phyloP scores from a whole-genome alignment of 2,888 invertebrate genomes.

The Volucella inflata region DNA sequence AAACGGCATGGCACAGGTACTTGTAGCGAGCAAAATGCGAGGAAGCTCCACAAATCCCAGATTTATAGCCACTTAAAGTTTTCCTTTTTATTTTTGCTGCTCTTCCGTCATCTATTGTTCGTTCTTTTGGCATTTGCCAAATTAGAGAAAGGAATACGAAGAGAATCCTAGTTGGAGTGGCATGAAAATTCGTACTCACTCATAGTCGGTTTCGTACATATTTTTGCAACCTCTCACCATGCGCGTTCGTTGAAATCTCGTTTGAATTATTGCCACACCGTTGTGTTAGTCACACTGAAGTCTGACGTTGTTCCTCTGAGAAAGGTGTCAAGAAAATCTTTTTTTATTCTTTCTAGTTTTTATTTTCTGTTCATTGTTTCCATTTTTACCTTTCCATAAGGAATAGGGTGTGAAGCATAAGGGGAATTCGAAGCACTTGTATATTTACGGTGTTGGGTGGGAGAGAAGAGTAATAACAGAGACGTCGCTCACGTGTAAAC shows the following conservation, averaged over 20 bases:
- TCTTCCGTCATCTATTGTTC: conserved; percentile 48
- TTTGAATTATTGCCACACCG: conserved; percentile 70
- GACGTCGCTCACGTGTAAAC: conserved; percentile 68
- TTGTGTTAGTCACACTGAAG: conserved; percentile 27
- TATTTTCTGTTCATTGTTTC: too few relatives aligned
- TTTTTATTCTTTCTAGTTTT: neutral
- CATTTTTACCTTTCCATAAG: neutral
- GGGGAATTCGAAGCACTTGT: neutral
- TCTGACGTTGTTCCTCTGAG: conserved; percentile 51
- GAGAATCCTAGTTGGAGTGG: neutral
- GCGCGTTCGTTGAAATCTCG: conserved; percentile 66
- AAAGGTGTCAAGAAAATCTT: conserved; percentile 67
- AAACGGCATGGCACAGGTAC: conserved; percentile 43
- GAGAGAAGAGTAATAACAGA: conserved; percentile 58
- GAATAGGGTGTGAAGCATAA: conserved; percentile 2
- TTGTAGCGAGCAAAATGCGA: conserved; percentile 34
- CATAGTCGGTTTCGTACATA: neutral
- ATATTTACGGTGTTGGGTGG: neutral
- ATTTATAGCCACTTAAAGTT: conserved; percentile 83
- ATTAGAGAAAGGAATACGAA: conserved; percentile 55
- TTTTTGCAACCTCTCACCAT: conserved; percentile 26
- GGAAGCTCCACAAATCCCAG: conserved; percentile 77
- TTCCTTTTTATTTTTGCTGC: conserved; percentile 73
- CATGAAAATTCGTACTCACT: conserved; percentile 5
- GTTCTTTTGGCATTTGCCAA: conserved; percentile 54